Evolutionary conservation across 2,797 vertebrate species (phyloP).

Genomic region (Etheostoma nigrum): DNA sequence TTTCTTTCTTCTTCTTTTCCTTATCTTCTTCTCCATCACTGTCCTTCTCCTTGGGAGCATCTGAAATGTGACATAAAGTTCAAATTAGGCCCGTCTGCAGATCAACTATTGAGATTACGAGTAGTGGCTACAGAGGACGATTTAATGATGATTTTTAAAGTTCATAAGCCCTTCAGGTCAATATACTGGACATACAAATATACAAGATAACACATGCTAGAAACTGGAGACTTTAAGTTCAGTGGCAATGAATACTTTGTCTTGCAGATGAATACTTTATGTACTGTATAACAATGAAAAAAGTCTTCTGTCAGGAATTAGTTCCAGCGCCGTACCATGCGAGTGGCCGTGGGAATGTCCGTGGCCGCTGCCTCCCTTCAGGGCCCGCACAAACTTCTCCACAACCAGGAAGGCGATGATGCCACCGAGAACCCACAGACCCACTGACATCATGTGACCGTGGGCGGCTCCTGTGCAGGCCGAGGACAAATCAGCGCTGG

Average conservation of each 20-base stretch:
- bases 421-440: slow-evolving; percentile 92
- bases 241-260: background rate
- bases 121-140: background rate
- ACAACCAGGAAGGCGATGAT: slow-evolving; percentile 94
- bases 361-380: slow-evolving; percentile 89
- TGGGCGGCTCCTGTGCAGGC: slow-evolving; percentile 83
- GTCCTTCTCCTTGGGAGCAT: slow-evolving; percentile 78
- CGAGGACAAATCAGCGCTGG: background rate
- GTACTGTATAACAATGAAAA: background rate
- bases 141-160: too few species aligned
- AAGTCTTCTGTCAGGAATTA: background rate
- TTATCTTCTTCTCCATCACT: slow-evolving; percentile 83
- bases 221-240: too few species aligned
- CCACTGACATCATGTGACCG: slow-evolving; percentile 91
- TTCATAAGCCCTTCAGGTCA: background rate
- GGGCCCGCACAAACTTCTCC: slow-evolving; percentile 93
- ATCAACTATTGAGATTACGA: background rate
- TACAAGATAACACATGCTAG: background rate
- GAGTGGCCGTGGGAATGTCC: slow-evolving; percentile 81
- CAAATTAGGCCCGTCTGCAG: background rate
- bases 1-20: slow-evolving; percentile 59
- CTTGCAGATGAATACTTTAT: background rate
- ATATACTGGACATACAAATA: background rate
- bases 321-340: slow-evolving; percentile 41
- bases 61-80: slow-evolving; percentile 36